These are phyloP conservation scores for Spisula subtruncata DNA, from an alignment of 2,888 invertebrate genomes.

Conservation along the genomic window DNA sequence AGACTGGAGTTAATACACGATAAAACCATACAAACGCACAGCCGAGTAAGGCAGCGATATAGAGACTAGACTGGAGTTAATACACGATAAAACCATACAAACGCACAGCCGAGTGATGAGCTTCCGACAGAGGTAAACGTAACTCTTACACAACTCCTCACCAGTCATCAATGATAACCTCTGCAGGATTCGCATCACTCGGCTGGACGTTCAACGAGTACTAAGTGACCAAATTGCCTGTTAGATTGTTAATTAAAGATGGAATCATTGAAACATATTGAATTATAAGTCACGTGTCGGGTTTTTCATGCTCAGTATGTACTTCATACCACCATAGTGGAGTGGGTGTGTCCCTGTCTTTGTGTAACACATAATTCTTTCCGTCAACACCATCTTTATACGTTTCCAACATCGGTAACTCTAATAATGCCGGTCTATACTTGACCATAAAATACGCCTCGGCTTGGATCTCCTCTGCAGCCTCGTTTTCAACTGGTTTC, in stretches of 20 bases:
- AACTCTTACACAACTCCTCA: too few species aligned
- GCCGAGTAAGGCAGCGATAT: too few species aligned
- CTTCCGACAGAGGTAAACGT: too few species aligned
- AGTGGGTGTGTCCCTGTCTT: slow-evolving; percentile 35
- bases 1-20: too few species aligned
- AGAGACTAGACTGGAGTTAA: too few species aligned
- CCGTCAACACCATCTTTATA: slow-evolving; percentile 49
- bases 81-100: too few species aligned
- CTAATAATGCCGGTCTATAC: slow-evolving; percentile 50
- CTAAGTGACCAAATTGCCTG: too few species aligned
- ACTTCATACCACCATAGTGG: slow-evolving; percentile 62
- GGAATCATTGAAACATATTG: background rate
- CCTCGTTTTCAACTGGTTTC: background rate
- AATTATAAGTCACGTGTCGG: background rate
- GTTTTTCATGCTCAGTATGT: slow-evolving; percentile 50
- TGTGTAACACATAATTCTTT: slow-evolving; percentile 44
- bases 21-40: too few species aligned
- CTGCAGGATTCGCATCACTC: too few species aligned
- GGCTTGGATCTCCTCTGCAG: background rate
- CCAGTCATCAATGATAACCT: too few species aligned
- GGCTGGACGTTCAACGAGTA: too few species aligned
- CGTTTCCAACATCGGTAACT: slow-evolving; percentile 51
- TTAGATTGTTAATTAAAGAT: background rate
- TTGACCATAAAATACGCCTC: slow-evolving; percentile 59
- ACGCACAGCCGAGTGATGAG: too few species aligned